phyloP scores from a whole-genome alignment of 2,113 vertebrate species.

The Myanophis thanlyinensis region DNA sequence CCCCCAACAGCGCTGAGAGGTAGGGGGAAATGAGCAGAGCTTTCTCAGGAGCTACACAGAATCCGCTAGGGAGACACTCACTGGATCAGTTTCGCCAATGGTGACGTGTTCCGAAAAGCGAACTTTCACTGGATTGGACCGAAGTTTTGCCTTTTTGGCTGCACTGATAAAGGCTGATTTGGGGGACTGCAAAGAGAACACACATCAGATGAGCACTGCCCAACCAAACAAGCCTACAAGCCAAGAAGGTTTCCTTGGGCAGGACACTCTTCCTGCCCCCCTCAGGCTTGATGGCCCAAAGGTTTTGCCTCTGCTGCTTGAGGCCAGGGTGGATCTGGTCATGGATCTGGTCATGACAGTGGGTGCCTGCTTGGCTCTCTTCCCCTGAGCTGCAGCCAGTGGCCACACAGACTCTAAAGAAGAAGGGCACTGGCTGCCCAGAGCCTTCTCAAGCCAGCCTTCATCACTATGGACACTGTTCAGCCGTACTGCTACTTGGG shows the following conservation, averaged over 20 bases:
- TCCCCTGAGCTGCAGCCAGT: neutral
- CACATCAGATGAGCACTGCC: conserved; percentile 2
- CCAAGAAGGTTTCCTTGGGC: neutral
- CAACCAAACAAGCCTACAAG: neutral
- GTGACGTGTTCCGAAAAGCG: conserved; percentile 98
- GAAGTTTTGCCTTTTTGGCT: conserved; percentile 93
- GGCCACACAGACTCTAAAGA: accelerated
- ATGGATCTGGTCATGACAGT: accelerated
- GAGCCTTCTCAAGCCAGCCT: conserved; percentile 2
- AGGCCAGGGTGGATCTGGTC: neutral
- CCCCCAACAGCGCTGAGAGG: neutral
- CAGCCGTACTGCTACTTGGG: accelerated
- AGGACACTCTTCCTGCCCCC: neutral
- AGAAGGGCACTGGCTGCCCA: neutral
- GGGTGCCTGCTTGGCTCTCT: neutral
- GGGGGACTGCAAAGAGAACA: conserved; percentile 83
- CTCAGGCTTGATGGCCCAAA: accelerated
- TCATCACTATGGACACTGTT: accelerated
- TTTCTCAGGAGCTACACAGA: neutral
- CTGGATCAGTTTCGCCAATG: conserved; percentile 90
- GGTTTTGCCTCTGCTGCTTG: neutral
- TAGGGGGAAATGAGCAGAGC: neutral
- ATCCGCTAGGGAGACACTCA: conserved; percentile 72
- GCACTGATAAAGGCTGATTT: conserved; percentile 99
- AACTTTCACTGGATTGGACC: conserved; percentile 92